A percentile compares a stretch with the other conserved stretches of the same genome.
These are phyloP conservation scores for Odontomyia ornata DNA, from an alignment of 2,888 invertebrate genomes.

Conservation along the genomic window DNA sequence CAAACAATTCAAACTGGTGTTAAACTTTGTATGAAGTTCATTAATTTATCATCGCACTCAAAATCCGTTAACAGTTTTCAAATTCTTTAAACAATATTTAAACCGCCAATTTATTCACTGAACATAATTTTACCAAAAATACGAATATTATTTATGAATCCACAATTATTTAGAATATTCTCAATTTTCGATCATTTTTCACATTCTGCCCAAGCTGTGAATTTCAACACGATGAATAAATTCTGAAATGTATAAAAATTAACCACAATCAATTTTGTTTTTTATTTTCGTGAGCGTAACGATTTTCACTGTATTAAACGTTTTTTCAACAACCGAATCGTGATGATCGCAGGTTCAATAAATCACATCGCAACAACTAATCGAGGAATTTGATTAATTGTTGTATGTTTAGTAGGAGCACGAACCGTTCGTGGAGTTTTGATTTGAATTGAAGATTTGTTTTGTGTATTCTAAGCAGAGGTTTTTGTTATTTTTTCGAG, in stretches of 20 bases:
- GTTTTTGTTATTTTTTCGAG: neutral
- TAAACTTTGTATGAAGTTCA: no score
- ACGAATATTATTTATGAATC: no score
- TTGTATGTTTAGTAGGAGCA: neutral
- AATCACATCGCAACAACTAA: constrained; percentile 34
- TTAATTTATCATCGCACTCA: no score
- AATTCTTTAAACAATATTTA: no score
- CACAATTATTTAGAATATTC: no score
- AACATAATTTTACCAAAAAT: no score
- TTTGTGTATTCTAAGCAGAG: neutral
- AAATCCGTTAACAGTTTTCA: no score
- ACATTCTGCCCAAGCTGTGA: neutral
- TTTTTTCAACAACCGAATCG: constrained; percentile 35
- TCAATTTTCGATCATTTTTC: neutral
- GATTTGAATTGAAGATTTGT: neutral
- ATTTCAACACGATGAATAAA: constrained; percentile 27
- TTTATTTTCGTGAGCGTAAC: neutral
- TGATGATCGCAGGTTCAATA: constrained; percentile 41
- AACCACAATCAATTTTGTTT: constrained; percentile 30
- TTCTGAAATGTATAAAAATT: constrained; percentile 31
- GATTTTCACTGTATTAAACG: constrained; percentile 6
- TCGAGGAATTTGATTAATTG: constrained; percentile 19
- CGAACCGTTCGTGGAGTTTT: constrained; percentile 3
- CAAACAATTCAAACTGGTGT: no score
- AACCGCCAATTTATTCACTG: no score